These are phyloP conservation scores for Spisula solida DNA, from an alignment of 2,888 invertebrate species.

Conservation along the genomic window DNA sequence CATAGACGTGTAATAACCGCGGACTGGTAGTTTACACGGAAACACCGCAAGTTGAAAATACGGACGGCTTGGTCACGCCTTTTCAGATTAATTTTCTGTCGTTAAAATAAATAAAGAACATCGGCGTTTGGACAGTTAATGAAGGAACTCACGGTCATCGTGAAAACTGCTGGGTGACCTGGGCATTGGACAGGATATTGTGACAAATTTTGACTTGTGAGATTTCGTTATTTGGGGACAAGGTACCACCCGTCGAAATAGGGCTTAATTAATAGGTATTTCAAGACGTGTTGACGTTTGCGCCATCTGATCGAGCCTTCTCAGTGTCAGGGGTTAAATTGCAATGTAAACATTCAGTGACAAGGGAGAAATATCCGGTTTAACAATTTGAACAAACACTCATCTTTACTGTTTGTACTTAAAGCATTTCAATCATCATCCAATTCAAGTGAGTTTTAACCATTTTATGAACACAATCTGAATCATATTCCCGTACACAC, in stretches of 20 bases:
- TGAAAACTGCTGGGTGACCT: constrained; percentile 36
- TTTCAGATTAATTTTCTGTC: constrained; percentile 51
- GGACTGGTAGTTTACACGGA: constrained; percentile 35
- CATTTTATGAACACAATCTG: neutral
- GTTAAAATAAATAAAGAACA: constrained; percentile 43
- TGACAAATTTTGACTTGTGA: constrained; percentile 33
- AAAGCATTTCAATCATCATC: neutral
- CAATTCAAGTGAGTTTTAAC: neutral
- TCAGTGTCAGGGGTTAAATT: neutral
- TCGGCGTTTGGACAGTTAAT: neutral
- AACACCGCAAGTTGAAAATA: constrained; percentile 20
- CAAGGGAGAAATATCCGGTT: neutral
- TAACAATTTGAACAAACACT: neutral
- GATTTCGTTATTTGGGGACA: constrained; percentile 31
- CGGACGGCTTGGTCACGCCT: constrained; percentile 37
- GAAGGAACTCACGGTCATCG: constrained; percentile 25
- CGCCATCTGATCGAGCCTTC: neutral
- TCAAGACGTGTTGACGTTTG: constrained; percentile 28
- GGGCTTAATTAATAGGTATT: constrained; percentile 26
- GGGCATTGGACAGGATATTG: neutral
- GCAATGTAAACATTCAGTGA: neutral
- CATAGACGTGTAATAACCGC: constrained; percentile 44
- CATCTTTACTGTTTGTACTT: neutral
- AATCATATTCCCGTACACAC: neutral
- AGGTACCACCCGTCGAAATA: constrained; percentile 12